phyloP scores from a whole-genome alignment of 2,888 invertebrate species.

The Eudemis profundana region DNA sequence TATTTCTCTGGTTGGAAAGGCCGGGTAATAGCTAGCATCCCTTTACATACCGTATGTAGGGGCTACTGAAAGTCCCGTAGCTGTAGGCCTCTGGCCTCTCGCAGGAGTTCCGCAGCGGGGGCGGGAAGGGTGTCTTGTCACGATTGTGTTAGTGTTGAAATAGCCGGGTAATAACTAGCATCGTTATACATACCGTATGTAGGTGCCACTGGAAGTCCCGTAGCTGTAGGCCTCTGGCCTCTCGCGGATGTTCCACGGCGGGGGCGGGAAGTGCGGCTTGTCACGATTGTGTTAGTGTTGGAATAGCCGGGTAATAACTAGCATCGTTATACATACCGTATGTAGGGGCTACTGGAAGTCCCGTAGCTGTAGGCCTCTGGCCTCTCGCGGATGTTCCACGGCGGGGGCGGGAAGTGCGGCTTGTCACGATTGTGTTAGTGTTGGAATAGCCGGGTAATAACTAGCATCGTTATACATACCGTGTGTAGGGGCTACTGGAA shows the following conservation, averaged over 20 bases:
- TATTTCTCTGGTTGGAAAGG: constrained; percentile 85
- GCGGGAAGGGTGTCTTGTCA: background rate
- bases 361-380: constrained; percentile 51
- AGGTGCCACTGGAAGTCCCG: too few relatives aligned
- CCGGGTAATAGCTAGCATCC: constrained; percentile 79
- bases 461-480: constrained; percentile 9
- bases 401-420: constrained; percentile 87
- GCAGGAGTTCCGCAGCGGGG: too few relatives aligned
- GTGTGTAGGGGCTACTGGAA: constrained; percentile 1
- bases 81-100: background rate
- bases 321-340: background rate
- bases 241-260: too few relatives aligned
- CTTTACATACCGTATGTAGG: too few relatives aligned
- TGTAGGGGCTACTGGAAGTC: constrained; percentile 23
- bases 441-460: constrained; percentile 71
- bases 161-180: too few relatives aligned
- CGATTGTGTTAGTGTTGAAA: background rate
- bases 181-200: background rate
- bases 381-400: constrained; percentile 60
- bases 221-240: background rate
- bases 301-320: too few relatives aligned
- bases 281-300: background rate
- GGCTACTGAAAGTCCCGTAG: too few relatives aligned
- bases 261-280: background rate
- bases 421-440: constrained; percentile 81